phyloP scores from a whole-genome alignment of 2,113 vertebrate species.

The Todiramphus chloris region DNA sequence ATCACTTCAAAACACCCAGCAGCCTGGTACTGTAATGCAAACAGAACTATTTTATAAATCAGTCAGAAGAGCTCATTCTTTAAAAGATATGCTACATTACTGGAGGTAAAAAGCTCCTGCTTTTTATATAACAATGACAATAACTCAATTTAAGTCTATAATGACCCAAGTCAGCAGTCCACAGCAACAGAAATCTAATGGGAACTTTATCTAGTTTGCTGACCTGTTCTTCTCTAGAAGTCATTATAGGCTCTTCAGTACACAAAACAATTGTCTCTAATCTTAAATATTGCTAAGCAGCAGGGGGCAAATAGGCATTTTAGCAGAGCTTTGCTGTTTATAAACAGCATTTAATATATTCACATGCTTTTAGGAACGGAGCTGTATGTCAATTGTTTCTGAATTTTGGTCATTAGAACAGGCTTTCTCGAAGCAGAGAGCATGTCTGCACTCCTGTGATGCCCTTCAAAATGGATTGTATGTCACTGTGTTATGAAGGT shows the following conservation, averaged over 20 bases:
- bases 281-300: constrained; percentile 76
- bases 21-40: constrained; percentile 42
- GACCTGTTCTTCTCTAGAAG: constrained; percentile 64
- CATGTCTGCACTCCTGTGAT: neutral
- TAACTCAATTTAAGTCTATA: constrained; percentile 74
- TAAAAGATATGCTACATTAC: constrained; percentile 48
- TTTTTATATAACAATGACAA: constrained; percentile 69
- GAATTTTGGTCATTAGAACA: constrained; percentile 29
- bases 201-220: constrained; percentile 72
- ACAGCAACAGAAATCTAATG: constrained; percentile 71
- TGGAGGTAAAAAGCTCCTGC: constrained; percentile 46
- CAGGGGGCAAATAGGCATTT: constrained; percentile 74
- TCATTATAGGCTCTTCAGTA: constrained; percentile 63
- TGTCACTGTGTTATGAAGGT: neutral
- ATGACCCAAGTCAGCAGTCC: constrained; percentile 70
- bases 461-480: neutral
- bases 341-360: constrained; percentile 72
- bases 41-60: constrained; percentile 66
- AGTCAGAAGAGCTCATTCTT: constrained; percentile 45
- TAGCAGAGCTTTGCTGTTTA: constrained; percentile 71
- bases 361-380: neutral
- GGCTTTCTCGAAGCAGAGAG: neutral
- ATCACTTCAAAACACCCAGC: constrained; percentile 58
- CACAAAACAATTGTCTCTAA: constrained; percentile 75
- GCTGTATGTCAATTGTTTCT: constrained; percentile 40